Base-by-base conservation (phyloP, 2,797 vertebrate genomes). In the Vultur gryphus region DNA sequence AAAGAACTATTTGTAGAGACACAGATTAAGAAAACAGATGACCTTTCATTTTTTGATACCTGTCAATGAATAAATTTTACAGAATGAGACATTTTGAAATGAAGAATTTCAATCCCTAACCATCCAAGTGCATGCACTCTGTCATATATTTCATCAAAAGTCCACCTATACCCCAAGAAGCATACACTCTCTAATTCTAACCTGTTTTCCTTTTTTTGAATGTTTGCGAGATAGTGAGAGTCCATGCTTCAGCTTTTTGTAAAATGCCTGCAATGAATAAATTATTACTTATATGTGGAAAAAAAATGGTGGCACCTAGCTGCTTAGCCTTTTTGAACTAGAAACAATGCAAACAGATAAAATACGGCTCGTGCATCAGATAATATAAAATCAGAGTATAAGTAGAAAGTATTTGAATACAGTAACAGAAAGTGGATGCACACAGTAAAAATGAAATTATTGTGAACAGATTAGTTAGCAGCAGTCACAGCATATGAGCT, bases 281-380 rank as follows among this genome's bases (percentile, higher is more conserved):
- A 44, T 52, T 39, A 29, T 71, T 76, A 58, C 4, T 79, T 79
- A 6, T 15, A n/a, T 31, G 9, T 49, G 29, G 24, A 7, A 55
- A 23, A 23, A 25, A 67, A 61, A 1, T 0, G 0, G 14, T 29
- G 35, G 20, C 20, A 81, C 6, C 33, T 70, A 20, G 11, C 8
- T 84, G 23, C 55, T 59, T 57, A 65, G 31, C 4, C 41, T 24
- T 81, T 67, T 57, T 52, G 41, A 69, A 39, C 37, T 17, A 23
- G 37, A 46, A 65, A 35, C 16, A 61, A 73, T 29, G n/a, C 24
- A 81, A 77, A 84, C 16, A 39, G 64, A 51, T 31, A 35, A 35
- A 90, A 90, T 25, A 48, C 0, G 4, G 26, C 21, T 84, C 8
- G 16, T 11, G n/a, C 13, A 44, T 67, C 33, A 41, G 54, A 48